Percentiles rank a stretch among this genome's conserved stretches.
These are phyloP conservation scores for Ectemnius lituratus DNA, from an alignment of 2,888 invertebrate species.

Conservation along the genomic window DNA sequence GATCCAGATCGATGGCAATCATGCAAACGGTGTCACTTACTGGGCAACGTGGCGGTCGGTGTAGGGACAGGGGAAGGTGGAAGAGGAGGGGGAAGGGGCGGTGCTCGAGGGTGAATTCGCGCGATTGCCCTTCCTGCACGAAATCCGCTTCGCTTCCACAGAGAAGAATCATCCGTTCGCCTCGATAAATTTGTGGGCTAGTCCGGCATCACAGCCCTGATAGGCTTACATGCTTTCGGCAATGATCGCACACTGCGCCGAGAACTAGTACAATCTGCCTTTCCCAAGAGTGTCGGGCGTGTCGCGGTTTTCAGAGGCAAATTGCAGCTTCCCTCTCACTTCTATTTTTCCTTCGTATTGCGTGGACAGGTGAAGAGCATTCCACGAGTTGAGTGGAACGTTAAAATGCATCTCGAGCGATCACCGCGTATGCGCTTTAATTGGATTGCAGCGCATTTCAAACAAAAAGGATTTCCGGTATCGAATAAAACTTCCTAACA, in stretches of 20 bases:
- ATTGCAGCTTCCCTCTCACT: no score
- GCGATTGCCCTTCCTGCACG: neutral
- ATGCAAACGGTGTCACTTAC: constrained; percentile 15
- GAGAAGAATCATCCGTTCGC: neutral
- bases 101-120: neutral
- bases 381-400: neutral
- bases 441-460: neutral
- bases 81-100: neutral
- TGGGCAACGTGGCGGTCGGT: no score
- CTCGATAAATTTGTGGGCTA: constrained; percentile 3
- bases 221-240: constrained; percentile 1
- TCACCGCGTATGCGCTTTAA: constrained; percentile 3
- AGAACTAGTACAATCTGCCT: no score
- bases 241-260: neutral
- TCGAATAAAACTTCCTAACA: constrained; percentile 9
- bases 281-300: no score
- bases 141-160: neutral
- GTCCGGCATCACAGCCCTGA: neutral
- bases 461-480: constrained; percentile 37
- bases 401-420: constrained; percentile 9
- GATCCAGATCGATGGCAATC: constrained; percentile 48
- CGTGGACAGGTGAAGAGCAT: no score
- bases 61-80: no score
- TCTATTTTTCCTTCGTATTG: no score
- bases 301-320: no score